These are phyloP conservation scores for Chaetura pelagica DNA, from an alignment of 2,113 vertebrate species.

Conservation along the genomic window DNA sequence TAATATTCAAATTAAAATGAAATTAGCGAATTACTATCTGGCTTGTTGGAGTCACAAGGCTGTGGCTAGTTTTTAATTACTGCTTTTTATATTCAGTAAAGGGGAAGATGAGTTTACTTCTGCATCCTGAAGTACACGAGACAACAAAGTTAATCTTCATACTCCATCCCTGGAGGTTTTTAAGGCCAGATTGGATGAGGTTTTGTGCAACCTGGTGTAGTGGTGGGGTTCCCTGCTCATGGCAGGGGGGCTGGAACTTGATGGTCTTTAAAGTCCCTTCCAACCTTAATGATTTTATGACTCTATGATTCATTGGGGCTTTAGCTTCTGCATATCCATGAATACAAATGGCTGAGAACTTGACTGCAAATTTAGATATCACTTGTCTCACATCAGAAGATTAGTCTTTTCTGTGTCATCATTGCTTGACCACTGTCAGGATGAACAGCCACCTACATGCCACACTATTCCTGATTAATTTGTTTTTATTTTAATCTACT, in stretches of 20 bases:
- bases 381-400: background rate
- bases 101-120: background rate
- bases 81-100: background rate
- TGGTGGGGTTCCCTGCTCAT: no score
- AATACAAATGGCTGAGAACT: background rate
- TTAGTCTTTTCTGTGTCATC: background rate
- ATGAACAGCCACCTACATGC: background rate
- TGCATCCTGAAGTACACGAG: background rate
- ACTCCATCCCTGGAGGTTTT: no score
- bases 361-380: background rate
- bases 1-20: background rate
- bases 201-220: no score
- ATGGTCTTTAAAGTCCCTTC: no score
- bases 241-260: no score
- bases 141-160: background rate
- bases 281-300: no score
- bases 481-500: background rate
- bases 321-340: background rate
- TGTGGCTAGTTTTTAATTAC: background rate
- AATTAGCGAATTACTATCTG: background rate
- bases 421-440: background rate
- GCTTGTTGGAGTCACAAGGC: background rate
- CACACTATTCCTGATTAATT: background rate
- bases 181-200: no score
- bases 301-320: background rate